phyloP scores from a whole-genome alignment of 2,113 vertebrate genomes.

The Lepus americanus region DNA sequence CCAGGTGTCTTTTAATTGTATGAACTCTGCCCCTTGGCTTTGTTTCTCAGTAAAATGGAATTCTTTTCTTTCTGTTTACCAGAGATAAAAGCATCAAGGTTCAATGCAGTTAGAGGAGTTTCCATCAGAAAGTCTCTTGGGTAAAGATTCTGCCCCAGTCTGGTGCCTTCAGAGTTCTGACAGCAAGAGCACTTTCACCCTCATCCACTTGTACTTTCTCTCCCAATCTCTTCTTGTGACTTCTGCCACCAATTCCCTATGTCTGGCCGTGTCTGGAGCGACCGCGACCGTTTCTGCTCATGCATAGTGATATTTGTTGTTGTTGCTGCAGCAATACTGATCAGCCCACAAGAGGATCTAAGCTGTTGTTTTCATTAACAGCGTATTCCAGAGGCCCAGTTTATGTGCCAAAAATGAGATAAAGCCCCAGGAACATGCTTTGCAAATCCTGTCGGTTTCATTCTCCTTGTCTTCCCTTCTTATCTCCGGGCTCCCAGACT shows the following conservation, averaged over 20 bases:
- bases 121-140: neutral
- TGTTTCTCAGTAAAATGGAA: conserved; percentile 24
- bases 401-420: conserved; percentile 6
- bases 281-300: neutral
- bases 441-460: neutral
- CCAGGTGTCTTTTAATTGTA: neutral
- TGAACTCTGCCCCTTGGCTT: conserved; percentile 25
- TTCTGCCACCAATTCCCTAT: neutral
- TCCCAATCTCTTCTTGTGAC: neutral
- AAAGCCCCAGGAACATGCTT: neutral
- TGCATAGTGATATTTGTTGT: neutral
- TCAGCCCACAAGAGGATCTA: neutral
- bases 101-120: neutral
- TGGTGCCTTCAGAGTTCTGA: neutral
- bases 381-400: neutral
- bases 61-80: conserved; percentile 34
- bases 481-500: neutral
- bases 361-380: neutral
- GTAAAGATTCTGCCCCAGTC: neutral
- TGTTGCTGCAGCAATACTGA: neutral
- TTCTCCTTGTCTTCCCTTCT: neutral
- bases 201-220: neutral
- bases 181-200: neutral
- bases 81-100: neutral
- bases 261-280: neutral